A percentile compares a stretch with the other conserved stretches of the same genome.
These are phyloP conservation scores for Melanotaenia nigrans DNA, from an alignment of 2,797 vertebrate species.

Conservation along the genomic window DNA sequence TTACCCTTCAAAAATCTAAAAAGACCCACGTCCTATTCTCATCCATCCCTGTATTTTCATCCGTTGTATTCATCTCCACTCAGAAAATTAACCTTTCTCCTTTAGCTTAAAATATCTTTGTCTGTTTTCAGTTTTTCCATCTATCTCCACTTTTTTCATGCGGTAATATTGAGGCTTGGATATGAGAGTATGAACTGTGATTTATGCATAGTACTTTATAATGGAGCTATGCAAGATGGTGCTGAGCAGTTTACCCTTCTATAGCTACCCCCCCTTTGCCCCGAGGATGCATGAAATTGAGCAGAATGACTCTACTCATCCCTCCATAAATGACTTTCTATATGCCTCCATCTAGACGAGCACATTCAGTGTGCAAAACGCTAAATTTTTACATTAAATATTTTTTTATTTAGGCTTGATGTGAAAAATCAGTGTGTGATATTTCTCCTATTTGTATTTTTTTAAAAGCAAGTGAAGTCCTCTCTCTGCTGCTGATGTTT, in stretches of 20 bases:
- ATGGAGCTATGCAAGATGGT: constrained; percentile 27
- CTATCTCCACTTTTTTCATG: constrained; percentile 43
- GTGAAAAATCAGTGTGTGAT: constrained; percentile 35
- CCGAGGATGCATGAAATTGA: constrained; percentile 64
- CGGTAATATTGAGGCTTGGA: constrained; percentile 37
- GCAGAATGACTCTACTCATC: constrained; percentile 60
- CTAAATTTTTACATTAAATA: constrained; percentile 32
- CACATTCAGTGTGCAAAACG: constrained; percentile 12
- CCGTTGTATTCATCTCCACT: not conserved
- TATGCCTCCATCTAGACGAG: constrained; percentile 39
- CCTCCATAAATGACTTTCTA: constrained; percentile 48
- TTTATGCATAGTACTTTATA: constrained; percentile 58
- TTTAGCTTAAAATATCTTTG: constrained; percentile 27
- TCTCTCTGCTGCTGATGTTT: constrained; percentile 14
- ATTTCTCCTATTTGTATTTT: constrained; percentile 48
- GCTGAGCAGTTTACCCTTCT: constrained; percentile 30
- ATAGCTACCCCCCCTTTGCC: constrained; percentile 12
- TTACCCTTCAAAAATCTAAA: not conserved
- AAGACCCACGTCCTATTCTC: not conserved
- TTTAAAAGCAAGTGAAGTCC: constrained; percentile 21
- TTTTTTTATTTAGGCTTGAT: constrained; percentile 24
- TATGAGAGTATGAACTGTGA: constrained; percentile 43
- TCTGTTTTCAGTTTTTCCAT: constrained; percentile 30
- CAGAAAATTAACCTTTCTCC: not conserved
- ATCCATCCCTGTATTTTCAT: not conserved